Evolutionary conservation across 2,113 vertebrate genomes (phyloP).

Genomic region (Rhegmatorhina hoffmannsi): DNA sequence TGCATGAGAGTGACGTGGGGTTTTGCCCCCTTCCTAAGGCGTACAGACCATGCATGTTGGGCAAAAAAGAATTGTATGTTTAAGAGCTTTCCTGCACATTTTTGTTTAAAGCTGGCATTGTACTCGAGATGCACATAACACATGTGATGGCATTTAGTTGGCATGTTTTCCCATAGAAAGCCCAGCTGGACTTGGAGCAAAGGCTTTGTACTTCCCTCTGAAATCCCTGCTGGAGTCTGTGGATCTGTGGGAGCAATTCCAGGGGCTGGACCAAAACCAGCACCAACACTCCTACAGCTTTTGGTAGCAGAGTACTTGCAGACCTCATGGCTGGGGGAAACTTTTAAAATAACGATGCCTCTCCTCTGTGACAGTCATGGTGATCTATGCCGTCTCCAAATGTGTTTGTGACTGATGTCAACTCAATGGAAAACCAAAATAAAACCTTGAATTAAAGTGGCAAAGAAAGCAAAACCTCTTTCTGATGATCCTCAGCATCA

Average conservation of each 20-base stretch:
- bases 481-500: conserved; percentile 39
- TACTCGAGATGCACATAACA: background rate
- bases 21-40: background rate
- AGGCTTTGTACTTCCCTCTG: background rate
- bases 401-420: conserved; percentile 44
- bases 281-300: background rate
- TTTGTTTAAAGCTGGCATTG: background rate
- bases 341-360: background rate
- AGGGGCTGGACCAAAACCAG: background rate
- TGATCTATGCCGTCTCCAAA: conserved; percentile 51
- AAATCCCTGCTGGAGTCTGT: background rate
- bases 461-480: conserved; percentile 54
- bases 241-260: background rate
- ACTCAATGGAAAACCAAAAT: conserved; percentile 58
- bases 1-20: background rate
- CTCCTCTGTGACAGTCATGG: background rate
- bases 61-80: background rate
- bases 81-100: background rate
- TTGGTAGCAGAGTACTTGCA: background rate
- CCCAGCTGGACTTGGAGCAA: background rate
- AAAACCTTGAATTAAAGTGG: conserved; percentile 45
- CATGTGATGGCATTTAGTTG: background rate
- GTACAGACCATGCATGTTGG: accelerated
- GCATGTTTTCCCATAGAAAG: background rate
- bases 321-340: background rate